Base-by-base conservation (phyloP, 2,888 invertebrate species). In the Eledona agricola region DNA sequence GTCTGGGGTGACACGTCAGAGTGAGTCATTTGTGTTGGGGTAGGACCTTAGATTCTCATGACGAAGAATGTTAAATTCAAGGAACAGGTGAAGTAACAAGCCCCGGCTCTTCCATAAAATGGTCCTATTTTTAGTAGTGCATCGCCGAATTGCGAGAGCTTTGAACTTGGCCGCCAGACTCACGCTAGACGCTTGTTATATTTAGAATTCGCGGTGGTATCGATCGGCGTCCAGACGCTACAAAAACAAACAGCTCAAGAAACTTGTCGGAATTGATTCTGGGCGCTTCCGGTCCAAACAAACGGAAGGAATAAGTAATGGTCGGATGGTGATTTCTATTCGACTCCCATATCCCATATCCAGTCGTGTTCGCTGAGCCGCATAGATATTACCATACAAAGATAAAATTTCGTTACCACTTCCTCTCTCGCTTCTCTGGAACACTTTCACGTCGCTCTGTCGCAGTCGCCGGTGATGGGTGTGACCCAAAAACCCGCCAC, bases 351-450 rank as follows among this genome's bases (percentile, higher is more conserved):
- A 31, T 26, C 22, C 38, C 20, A 38, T 37, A 49, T 23, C 22
- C 16, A 2, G 40, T 32, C 38, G 20, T 32, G 40, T 20, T 38
- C 32, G 38, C 38, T 31, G 26, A 34, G 23, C 20, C 47, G 40
- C 31, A 40, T 31, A 50, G 49, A 50, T 38, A 40, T 40, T 32
- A 31, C 49, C 49, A 50, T 23, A 50, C 40, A 40, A 40, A 40
- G 49, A 15, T 7, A 23, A 32, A 40, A 40, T 50, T 50, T 40
- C 4, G 40, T 34, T 16, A 11, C 49, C 31, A 25, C 26, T 40
- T 17, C 40, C 31, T 50, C 32, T 40, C 34, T 40, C 49, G 16
- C 19, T 47, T 19, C 7, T 23, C 15, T 22, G 4, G 4, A 10
- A 32, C 34, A 16, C 32, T 25, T 35, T 25, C 26, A 37, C 35